Conservation (phyloP, 2,113 vertebrate genomes). For the Lamprotornis superbus region DNA sequence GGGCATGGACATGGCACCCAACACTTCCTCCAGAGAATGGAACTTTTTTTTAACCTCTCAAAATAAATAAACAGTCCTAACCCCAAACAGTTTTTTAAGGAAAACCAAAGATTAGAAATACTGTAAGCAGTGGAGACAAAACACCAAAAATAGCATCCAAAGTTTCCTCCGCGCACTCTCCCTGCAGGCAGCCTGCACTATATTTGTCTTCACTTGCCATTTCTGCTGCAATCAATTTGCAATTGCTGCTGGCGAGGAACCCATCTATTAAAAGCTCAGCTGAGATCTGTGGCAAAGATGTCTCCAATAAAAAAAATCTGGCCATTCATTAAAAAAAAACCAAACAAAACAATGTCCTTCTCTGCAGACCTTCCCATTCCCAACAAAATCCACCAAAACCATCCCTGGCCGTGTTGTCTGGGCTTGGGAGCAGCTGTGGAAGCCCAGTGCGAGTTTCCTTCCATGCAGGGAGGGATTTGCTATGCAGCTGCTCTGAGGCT, state of each 20-base stretch:
- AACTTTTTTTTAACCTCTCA: background rate
- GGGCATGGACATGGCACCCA: accelerated
- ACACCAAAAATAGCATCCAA: constrained; percentile 24
- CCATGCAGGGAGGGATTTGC: background rate
- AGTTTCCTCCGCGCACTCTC: background rate
- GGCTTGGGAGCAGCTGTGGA: background rate
- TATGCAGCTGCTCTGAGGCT: background rate
- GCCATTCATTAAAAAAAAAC: background rate
- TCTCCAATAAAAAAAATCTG: constrained; percentile 17
- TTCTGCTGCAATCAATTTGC: constrained; percentile 60
- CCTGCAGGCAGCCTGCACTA: constrained; percentile 57
- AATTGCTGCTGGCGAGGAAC: constrained; percentile 35
- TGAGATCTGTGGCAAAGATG: background rate
- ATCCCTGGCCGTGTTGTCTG: accelerated
- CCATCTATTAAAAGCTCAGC: constrained; percentile 37
- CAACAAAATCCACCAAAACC: background rate
- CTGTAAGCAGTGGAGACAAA: constrained; percentile 28
- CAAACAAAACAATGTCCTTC: background rate
- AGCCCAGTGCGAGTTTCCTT: background rate
- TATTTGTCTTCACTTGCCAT: constrained; percentile 67
- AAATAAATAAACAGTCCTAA: background rate
- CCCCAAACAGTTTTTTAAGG: background rate
- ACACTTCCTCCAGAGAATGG: background rate
- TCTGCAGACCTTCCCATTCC: background rate
- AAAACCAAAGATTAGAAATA: background rate